phyloP scores from a whole-genome alignment of 2,888 invertebrate species.

The Trichopria drosophilae region DNA sequence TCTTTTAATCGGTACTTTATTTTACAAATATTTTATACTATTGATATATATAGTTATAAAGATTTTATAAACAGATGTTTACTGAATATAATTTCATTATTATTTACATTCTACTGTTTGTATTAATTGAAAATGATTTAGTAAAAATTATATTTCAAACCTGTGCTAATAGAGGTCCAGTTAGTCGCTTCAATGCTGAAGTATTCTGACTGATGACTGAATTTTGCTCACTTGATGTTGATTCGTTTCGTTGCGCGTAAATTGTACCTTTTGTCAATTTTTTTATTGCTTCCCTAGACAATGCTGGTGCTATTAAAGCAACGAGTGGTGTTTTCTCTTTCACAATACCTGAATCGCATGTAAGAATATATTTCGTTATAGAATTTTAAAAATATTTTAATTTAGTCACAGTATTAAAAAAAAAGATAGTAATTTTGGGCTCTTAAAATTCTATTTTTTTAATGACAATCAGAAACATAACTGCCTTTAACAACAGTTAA shows the following conservation, averaged over 20 bases:
- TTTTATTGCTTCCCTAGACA: conserved; percentile 42
- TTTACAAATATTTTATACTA: no score
- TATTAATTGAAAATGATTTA: no score
- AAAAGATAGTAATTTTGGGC: no score
- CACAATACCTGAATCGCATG: conserved; percentile 36
- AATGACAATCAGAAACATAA: no score
- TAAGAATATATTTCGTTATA: background rate
- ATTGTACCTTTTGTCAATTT: conserved; percentile 40
- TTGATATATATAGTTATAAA: no score
- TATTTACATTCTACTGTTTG: conserved; percentile 3
- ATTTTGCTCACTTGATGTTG: no score
- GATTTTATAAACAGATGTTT: conserved; percentile 15
- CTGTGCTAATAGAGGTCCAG: conserved; percentile 38
- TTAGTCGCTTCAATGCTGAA: no score
- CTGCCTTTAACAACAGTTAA: background rate
- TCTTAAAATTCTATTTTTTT: no score
- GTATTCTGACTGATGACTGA: no score
- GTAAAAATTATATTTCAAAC: conserved; percentile 24
- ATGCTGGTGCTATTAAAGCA: conserved; percentile 40
- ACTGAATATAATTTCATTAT: conserved; percentile 1
- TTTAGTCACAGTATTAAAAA: no score
- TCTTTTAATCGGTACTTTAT: no score
- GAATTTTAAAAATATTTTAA: background rate
- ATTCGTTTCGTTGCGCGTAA: no score
- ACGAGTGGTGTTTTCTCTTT: conserved; percentile 42